A percentile compares a stretch with the other conserved stretches of the same genome.
Conservation (phyloP, 2,113 vertebrate genomes). For the Bos taurus region ARS-UCD2.0 NC_037357.1:52510001-52510500, state of each 20-base stretch:
- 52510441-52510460: background rate
- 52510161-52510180: background rate
- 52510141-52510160: background rate
- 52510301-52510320: background rate
- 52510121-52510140: background rate
- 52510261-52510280: background rate
- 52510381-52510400: background rate
- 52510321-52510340: background rate
- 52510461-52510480: background rate
- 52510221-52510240: background rate
- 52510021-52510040: background rate
- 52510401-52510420: background rate
- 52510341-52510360: background rate
- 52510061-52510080: background rate
- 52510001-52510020: background rate
- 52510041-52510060: background rate
- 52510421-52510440: background rate
- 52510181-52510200: background rate
- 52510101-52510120: background rate
- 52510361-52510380: background rate
- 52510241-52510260: background rate
- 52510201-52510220: background rate
- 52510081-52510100: background rate
- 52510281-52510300: background rate
- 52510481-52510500: background rate